A percentile compares a stretch with the other conserved stretches of the same genome.
Conservation (phyloP, 2,113 vertebrate species). For the Indicator indicator region DNA sequence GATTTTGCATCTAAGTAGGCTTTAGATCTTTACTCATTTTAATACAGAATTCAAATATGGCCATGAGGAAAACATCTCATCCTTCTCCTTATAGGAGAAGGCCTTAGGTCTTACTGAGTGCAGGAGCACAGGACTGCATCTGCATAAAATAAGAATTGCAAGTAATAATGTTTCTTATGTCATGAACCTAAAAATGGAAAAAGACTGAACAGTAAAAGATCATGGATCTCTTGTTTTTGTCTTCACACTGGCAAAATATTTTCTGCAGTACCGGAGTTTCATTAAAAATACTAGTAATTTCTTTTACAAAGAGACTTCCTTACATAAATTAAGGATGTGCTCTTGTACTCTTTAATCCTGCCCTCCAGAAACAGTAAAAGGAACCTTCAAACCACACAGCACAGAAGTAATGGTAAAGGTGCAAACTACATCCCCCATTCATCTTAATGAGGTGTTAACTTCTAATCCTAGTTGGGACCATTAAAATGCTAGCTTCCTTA, state of each 20-base stretch:
- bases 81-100: neutral
- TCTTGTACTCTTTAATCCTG: neutral
- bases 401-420: constrained; percentile 32
- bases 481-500: constrained; percentile 23
- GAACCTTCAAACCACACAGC: neutral
- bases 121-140: neutral
- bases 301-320: neutral
- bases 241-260: neutral
- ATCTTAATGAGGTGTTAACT: constrained; percentile 66
- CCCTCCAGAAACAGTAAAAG: constrained; percentile 15
- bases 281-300: constrained; percentile 16
- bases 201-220: neutral
- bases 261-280: neutral
- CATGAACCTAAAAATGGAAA: neutral
- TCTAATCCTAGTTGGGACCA: constrained; percentile 50
- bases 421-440: constrained; percentile 46
- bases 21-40: constrained; percentile 22
- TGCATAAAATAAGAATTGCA: neutral
- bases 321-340: constrained; percentile 22
- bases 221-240: neutral
- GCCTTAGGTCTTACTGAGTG: neutral
- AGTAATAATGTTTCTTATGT: neutral
- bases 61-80: constrained; percentile 1
- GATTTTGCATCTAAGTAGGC: neutral
- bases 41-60: neutral